These are phyloP conservation scores for Astatotilapia flaviijosephi DNA, from an alignment of 2,113 vertebrate species.

Conservation along the genomic window DNA sequence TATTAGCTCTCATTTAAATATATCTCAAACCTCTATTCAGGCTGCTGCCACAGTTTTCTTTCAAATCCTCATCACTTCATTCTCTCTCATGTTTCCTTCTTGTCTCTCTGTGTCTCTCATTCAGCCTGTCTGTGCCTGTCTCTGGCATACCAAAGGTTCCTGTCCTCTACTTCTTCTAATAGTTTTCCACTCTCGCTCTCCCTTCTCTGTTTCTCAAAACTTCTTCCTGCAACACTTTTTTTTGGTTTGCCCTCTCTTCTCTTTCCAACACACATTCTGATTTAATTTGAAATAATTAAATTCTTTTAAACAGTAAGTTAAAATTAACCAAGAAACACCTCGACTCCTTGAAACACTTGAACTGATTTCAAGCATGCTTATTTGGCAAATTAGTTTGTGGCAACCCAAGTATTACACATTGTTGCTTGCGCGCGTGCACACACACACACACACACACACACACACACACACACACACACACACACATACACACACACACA, in stretches of 20 bases:
- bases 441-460: not conserved
- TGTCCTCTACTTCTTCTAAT: not conserved
- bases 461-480: not conserved
- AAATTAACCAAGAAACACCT: not conserved
- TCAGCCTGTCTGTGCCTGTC: slow-evolving; percentile 49
- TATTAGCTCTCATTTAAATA: not conserved
- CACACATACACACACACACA: not conserved
- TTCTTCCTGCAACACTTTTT: not conserved
- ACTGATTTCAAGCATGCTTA: not conserved
- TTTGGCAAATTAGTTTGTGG: not conserved
- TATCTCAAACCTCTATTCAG: not conserved
- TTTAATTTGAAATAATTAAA: not conserved
- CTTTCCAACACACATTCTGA: not conserved
- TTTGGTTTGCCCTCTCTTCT: not conserved
- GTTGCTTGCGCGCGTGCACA: rapidly evolving
- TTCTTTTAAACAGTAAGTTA: not conserved
- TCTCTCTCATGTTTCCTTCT: not conserved
- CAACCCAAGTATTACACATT: not conserved
- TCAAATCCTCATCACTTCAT: not conserved
- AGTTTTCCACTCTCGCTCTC: not conserved
- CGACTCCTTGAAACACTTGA: not conserved
- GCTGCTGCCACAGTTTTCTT: not conserved
- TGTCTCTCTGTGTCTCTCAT: not conserved
- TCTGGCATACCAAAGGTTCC: slow-evolving; percentile 48
- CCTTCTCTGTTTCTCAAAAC: not conserved